Base-by-base conservation (phyloP, 2,113 vertebrate species). In the Sterrhoptilus dennistouni region DNA sequence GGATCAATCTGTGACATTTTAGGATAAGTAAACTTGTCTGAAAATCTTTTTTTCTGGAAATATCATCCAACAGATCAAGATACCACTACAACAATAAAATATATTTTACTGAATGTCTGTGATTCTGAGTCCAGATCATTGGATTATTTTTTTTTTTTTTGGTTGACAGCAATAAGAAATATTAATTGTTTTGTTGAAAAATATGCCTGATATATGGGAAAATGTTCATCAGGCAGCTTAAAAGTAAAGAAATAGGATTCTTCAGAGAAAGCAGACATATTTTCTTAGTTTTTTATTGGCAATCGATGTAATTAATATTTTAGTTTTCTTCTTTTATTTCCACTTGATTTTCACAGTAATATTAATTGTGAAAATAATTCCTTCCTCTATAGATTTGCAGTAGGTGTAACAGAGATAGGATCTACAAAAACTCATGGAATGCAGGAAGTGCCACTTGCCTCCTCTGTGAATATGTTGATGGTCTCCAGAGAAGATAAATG, bases 401-500 rank as follows among this genome's bases (percentile, higher is more conserved):
- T 42, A 77, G 9, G 3, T 81, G 3, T 53, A 90, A 63, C 0
- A 10, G 12, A 79, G 4, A 3, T 24, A 18, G 36, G 22, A 61
- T 56, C 36, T 77, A 50, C 19, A 83, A 50, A 57, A 38, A 28
- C 42, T 75, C 40, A 42, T 76, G 72, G 25, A 93, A 56, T 42
- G 31, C 15, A 75, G 47, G 16, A 76, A 2, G 2, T 21, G 24
- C 9, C 7, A 57, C 25, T 78, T 0, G 0, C 13, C 24, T 71
- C 24, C 23, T 78, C 52, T 78, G 0, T 87, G 31, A 80, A 52
- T 27, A 36, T 56, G 31, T 1, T 78, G 7, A 23, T 40, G 9
- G 35, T 76, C 52, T 81, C 79, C 25, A 76, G 49, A 42, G 53
- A 70, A n/a, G 33, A 77, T 24, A 86, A 84, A 78, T 25, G 16